Evolutionary conservation across 2,888 invertebrate genomes (phyloP), one percentile per base, ranked within the genome.

Genomic region (Drosophila pullipes): DNA sequence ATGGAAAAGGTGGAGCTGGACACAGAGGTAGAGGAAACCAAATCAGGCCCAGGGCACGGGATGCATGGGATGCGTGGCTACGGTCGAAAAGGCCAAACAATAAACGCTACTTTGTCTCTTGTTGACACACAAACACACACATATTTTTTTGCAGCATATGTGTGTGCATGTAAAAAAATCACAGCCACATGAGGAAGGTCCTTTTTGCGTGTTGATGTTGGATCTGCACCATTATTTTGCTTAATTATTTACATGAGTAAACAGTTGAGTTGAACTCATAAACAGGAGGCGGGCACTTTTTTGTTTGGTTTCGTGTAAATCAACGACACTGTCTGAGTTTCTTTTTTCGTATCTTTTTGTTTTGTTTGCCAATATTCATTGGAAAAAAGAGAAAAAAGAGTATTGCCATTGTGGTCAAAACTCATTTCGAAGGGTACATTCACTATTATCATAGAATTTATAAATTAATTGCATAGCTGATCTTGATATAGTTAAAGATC

Each of bases 241-340:
- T 83, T 85, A 87, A 83, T 91, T 91, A 89, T 87, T 87, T 85
- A 89, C 79, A 81, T 81, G 86, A 86, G 87, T 82, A 86, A 89
- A 82, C 89, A 90, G 82, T 83, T 70, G 77, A 85, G 79, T 74
- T 65, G 59, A 62, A 62, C 58, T 68, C 59, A 47, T 67, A 35
- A 39, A 49, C 61, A 58, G 41, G 49, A 59, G 49, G 47, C 49
- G 49, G 47, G 18, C 35, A 30, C 47, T 22, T 41, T 47, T 44
- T 49, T 68, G 75, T 62, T 50, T 60, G 59, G 16, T 33, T 74
- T 72, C 77, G 70, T 83, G 83, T 69, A 74, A 82, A 76, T 74
- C 69, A 66, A 66, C 68, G 69, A 63, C 41, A 57, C 49, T 58
- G 25, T 39, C 31, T 53, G 30, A 5, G 33, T 22, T 25, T 47